These are phyloP conservation scores for Crotophaga sulcirostris DNA, from an alignment of 2,113 vertebrate species.

Conservation along the genomic window DNA sequence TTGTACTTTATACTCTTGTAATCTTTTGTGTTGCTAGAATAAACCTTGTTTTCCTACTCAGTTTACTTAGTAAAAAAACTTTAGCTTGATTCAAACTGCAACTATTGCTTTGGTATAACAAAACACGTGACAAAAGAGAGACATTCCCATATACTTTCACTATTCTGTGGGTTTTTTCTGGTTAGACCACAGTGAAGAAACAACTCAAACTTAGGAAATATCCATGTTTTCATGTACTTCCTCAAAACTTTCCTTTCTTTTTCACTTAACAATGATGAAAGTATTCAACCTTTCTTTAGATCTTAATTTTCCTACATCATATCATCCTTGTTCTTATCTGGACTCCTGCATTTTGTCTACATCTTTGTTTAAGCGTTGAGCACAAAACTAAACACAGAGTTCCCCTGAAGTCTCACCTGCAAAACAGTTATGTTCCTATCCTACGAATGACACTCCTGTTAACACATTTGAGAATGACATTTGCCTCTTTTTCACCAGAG, in stretches of 20 bases:
- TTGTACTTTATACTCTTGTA: not conserved
- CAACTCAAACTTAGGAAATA: not conserved
- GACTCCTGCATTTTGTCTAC: not conserved
- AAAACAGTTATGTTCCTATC: not conserved
- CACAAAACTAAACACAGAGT: not conserved
- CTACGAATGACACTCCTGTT: not conserved
- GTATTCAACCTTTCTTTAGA: not conserved
- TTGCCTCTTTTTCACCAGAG: not conserved
- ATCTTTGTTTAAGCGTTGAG: not conserved
- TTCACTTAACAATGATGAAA: not conserved
- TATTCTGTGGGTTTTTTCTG: not conserved
- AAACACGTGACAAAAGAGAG: not conserved
- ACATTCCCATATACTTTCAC: not conserved
- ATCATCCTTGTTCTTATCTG: not conserved
- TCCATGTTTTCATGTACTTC: not conserved
- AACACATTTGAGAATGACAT: not conserved
- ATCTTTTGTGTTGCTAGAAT: not conserved
- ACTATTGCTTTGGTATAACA: not conserved
- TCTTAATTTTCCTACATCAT: not conserved
- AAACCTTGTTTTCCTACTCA: not conserved
- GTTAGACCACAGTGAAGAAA: not conserved
- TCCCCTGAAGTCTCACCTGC: not conserved
- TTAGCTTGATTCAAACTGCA: not conserved
- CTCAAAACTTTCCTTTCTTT: not conserved
- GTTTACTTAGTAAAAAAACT: not conserved